Evolutionary conservation across 2,797 vertebrate genomes (phyloP), one percentile per base, ranked within the genome.

Genomic region (Carduelis carduelis): DNA sequence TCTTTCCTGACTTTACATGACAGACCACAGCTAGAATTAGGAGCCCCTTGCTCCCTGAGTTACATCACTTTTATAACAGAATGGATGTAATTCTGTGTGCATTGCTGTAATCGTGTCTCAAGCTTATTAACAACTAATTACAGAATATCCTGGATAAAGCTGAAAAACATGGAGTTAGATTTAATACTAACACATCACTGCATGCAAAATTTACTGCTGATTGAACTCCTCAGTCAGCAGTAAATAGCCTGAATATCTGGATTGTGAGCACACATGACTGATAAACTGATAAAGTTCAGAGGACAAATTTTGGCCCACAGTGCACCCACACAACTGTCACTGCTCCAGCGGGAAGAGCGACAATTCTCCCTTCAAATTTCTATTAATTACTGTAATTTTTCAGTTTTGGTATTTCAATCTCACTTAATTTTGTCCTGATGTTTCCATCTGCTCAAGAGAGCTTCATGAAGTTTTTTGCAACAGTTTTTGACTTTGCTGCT

Each of bases 371-470:
- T 50, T 87, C 60, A 81, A 52, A 83, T 35, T 59, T 83, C 14
- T 76, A 79, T 69, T 55, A 82, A 88, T 65, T 56, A 55, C 26
- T 32, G 13, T 50, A 39, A 46, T 79, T 95, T 88, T 87, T 86
- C 18, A 52, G 14, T 53, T 85, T 81, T 35, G 19, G 3, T 59
- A 76, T 88, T 95, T 86, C 39, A 11, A 11, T 14, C 22, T 44
- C 53, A 34, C 21, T 65, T 87, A 47, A 81, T 89, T 91, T 89
- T 78, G 28, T 63, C 56, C 63, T 64, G 47, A 52, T 47, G 5
- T 95, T 75, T 93, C 41, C 52, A 90, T 53, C 69, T 90, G 39
- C 74, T 79, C 89, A 85, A 71, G 74, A 91, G 83, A 92, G 69
- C 63, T 91, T 95, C 11, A 55, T 63, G 53, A 93, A 93, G 11